phyloP scores from a whole-genome alignment of 2,113 vertebrate genomes.

The Solea senegalensis region DNA sequence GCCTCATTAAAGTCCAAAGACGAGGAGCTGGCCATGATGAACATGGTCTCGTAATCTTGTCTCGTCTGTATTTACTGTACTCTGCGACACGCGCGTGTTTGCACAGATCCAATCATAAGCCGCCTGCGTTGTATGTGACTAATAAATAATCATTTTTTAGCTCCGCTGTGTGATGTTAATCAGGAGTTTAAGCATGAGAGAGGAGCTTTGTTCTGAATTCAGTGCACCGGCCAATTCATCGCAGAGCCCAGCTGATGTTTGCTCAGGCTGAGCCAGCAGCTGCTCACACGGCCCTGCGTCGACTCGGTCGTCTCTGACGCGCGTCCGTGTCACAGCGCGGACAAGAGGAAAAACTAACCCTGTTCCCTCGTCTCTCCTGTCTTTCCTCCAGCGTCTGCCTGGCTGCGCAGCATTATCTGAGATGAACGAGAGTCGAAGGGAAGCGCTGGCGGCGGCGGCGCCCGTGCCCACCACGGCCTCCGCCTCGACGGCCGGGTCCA shows the following conservation, averaged over 20 bases:
- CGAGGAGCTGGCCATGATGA: slow-evolving; percentile 15
- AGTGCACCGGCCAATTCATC: slow-evolving; percentile 51
- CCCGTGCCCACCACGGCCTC: slow-evolving; percentile 82
- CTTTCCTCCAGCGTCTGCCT: slow-evolving; percentile 71
- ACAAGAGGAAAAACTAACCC: slow-evolving; percentile 26
- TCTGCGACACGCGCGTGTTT: slow-evolving; percentile 3
- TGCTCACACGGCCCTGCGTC: slow-evolving; percentile 62
- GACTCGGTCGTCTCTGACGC: slow-evolving; percentile 54
- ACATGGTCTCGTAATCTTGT: neutral
- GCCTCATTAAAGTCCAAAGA: neutral
- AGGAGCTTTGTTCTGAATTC: slow-evolving; percentile 62
- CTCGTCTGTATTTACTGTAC: slow-evolving; percentile 9
- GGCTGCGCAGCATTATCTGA: slow-evolving; percentile 75
- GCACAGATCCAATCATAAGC: slow-evolving; percentile 18
- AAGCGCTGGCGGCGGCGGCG: slow-evolving; percentile 90
- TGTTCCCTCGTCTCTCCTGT: slow-evolving; percentile 2
- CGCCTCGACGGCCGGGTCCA: slow-evolving; percentile 79
- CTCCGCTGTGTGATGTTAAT: slow-evolving; percentile 51
- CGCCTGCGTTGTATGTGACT: slow-evolving; percentile 13
- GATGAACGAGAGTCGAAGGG: slow-evolving; percentile 90
- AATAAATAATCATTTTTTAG: slow-evolving; percentile 52
- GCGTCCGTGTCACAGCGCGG: slow-evolving; percentile 60
- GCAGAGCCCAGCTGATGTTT: slow-evolving; percentile 76
- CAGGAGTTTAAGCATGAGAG: slow-evolving; percentile 53
- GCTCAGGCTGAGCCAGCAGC: slow-evolving; percentile 76